Evolutionary conservation across 2,888 invertebrate genomes (phyloP).

Genomic region (Diaperis boleti): DNA sequence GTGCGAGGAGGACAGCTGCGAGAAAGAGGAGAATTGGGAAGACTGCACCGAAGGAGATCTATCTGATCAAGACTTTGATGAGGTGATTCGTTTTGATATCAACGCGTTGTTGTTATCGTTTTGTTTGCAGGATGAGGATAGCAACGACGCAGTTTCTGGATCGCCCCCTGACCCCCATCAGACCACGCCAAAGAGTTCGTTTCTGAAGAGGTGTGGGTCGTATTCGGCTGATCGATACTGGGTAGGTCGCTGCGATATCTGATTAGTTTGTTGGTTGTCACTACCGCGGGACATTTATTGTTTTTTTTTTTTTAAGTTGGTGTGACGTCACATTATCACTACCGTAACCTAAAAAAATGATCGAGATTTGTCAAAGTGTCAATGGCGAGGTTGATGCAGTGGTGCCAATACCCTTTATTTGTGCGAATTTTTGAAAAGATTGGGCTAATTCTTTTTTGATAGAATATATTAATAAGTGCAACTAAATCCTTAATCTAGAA

Average conservation of each 20-base stretch:
- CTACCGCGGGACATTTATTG: too few relatives aligned
- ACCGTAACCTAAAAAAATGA: too few relatives aligned
- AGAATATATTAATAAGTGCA: too few relatives aligned
- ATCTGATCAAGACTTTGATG: constrained; percentile 44
- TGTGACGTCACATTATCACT: too few relatives aligned
- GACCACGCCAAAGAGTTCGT: constrained; percentile 54
- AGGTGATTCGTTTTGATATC: constrained; percentile 5
- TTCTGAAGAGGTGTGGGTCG: constrained; percentile 50
- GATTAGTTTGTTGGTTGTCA: neutral
- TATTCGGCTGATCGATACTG: constrained; percentile 54
- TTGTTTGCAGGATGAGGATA: constrained; percentile 49
- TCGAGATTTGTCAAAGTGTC: too few relatives aligned
- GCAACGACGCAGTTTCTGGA: constrained; percentile 47
- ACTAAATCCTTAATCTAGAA: too few relatives aligned
- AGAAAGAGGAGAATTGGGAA: constrained; percentile 58
- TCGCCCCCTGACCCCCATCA: constrained; percentile 45
- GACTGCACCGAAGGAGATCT: constrained; percentile 54
- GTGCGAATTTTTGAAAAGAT: too few relatives aligned
- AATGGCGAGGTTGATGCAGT: too few relatives aligned
- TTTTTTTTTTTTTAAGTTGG: too few relatives aligned
- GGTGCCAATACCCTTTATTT: too few relatives aligned
- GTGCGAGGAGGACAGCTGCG: constrained; percentile 57
- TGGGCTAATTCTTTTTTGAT: too few relatives aligned
- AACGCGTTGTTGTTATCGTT: constrained; percentile 5
- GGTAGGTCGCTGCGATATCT: constrained; percentile 46